These are phyloP conservation scores for Marasmarcha lunaedactyla DNA, from an alignment of 2,888 invertebrate genomes.

Conservation along the genomic window DNA sequence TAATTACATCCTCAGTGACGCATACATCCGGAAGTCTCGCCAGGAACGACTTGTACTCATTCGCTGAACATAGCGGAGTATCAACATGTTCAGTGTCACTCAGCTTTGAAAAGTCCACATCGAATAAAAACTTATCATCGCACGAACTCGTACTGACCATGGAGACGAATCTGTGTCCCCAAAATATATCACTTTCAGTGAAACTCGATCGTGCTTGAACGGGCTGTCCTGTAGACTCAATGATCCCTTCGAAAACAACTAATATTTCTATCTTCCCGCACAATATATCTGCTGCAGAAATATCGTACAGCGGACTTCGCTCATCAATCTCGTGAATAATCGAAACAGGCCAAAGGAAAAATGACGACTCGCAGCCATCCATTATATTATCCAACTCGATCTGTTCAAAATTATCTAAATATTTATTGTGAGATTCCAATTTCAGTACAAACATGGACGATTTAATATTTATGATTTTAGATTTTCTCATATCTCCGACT, in stretches of 20 bases:
- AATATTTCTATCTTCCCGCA: constrained; percentile 88
- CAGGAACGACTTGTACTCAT: constrained; percentile 58
- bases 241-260: constrained; percentile 89
- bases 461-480: constrained; percentile 93
- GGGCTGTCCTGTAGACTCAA: constrained; percentile 88
- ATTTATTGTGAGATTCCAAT: constrained; percentile 82
- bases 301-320: constrained; percentile 86
- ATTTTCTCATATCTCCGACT: constrained; percentile 94
- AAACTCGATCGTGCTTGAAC: constrained; percentile 88
- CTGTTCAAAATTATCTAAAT: constrained; percentile 81
- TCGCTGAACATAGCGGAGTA: constrained; percentile 87
- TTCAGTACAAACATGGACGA: constrained; percentile 87
- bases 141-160: constrained; percentile 77
- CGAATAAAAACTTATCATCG: constrained; percentile 76
- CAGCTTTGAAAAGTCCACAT: constrained; percentile 91
- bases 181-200: constrained; percentile 82
- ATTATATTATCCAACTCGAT: constrained; percentile 80
- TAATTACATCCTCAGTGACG: too few relatives aligned
- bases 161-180: constrained; percentile 88
- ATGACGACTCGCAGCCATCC: constrained; percentile 90
- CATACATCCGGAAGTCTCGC: too few relatives aligned
- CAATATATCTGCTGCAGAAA: constrained; percentile 90
- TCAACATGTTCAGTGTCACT: constrained; percentile 87
- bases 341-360: constrained; percentile 97
- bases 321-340: constrained; percentile 91